Evolutionary conservation across 2,113 vertebrate species (phyloP).

Genomic region (Pseudopodoces humilis): DNA sequence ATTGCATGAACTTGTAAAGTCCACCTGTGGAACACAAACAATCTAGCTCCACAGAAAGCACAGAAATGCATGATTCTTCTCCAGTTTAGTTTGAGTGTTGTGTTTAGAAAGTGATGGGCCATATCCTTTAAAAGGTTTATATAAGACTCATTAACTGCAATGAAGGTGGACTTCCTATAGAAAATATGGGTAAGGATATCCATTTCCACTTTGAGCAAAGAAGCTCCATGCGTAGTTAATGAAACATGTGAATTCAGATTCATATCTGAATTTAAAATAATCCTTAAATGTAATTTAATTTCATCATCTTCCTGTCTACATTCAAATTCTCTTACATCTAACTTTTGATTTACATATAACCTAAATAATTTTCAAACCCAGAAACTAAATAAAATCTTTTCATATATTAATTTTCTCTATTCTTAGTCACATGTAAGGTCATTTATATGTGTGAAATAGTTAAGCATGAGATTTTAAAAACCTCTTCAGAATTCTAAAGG

Average conservation of each 20-base stretch:
- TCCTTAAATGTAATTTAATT: neutral
- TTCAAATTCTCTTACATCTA: neutral
- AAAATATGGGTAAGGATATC: neutral
- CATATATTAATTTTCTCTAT: neutral
- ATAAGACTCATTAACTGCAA: neutral
- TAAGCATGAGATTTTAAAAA: neutral
- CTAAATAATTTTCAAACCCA: neutral
- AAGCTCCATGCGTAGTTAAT: neutral
- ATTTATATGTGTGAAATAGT: neutral
- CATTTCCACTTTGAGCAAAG: neutral
- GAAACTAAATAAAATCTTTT: neutral
- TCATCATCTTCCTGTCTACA: neutral
- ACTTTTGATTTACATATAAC: neutral
- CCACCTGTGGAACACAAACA: neutral
- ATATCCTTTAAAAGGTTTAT: neutral
- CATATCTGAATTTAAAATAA: neutral
- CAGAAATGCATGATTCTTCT: neutral
- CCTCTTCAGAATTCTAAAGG: neutral
- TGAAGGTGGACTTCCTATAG: neutral
- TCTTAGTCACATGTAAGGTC: neutral
- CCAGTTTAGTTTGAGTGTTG: neutral
- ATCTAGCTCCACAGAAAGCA: neutral
- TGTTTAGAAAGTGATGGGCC: neutral
- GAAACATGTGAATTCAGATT: neutral
- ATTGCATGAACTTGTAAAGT: neutral